Base-by-base conservation (phyloP, 2,797 vertebrate species). In the Balearica regulorum region DNA sequence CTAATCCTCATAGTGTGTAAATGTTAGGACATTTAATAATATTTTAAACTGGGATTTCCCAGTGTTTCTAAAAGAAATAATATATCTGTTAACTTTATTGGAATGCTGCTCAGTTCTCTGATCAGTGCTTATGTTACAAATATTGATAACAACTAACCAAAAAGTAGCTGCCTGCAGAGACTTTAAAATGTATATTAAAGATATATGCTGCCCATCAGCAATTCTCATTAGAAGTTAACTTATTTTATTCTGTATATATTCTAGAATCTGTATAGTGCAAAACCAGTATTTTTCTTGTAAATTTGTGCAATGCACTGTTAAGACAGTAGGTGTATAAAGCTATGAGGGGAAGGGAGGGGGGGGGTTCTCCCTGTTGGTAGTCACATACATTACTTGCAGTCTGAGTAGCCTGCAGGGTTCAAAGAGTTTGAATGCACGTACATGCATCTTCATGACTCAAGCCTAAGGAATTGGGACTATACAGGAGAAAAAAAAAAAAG, bases 171-270 rank as follows among this genome's bases (percentile, higher is more conserved):
- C 99, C 99, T 99, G 99, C 99, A 99, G 99, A 99, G 98, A 99
- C 98, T 99, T 98, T 98, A 98, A 98, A 98, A 97, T 98, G 98
- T 98, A 98, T 98, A 98, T 98, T 98, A 98, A 98, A 98, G 97
- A 97, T 97, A 96, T 97, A 98, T 98, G 98, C 99, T 99, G 99
- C 98, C 98, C 96, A 98, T 98, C 98, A 98, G 99, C 99, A 98
- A 98, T 98, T 98, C 98, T 98, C 98, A 98, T 97, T 98, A 99
- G 98, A 96, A 98, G 98, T 98, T 99, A 99, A 99, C 99, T 99
- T 99, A 99, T 99, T 99, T 99, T 99, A 99, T 98, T 99, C 99
- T 99, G 98, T 99, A 99, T 99, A 99, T 99, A 99, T 99, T 99
- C 99, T 99, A 99, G 99, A 99, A 98, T 97, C 94, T 99, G 99